These are phyloP conservation scores for Sakesphorus luctuosus DNA, from an alignment of 2,113 vertebrate genomes.

Conservation along the genomic window DNA sequence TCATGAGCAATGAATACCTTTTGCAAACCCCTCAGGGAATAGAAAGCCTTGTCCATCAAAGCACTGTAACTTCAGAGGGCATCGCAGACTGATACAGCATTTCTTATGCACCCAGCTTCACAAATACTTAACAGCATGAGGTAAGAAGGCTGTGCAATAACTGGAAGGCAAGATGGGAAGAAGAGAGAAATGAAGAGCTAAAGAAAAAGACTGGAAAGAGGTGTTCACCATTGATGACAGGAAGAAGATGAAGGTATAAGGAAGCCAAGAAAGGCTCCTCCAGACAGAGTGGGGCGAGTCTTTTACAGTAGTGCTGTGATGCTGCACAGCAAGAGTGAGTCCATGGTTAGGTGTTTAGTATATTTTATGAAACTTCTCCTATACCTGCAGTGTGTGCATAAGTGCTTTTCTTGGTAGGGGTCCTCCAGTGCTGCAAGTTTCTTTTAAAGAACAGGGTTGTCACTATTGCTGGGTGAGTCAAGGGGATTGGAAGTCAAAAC, in stretches of 20 bases:
- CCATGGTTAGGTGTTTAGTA: neutral
- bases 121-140: accelerated
- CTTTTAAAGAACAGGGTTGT: neutral
- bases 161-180: neutral
- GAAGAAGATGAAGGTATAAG: neutral
- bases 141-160: neutral
- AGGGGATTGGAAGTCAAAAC: neutral
- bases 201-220: neutral
- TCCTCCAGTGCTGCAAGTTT: neutral
- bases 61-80: neutral
- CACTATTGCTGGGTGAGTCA: neutral
- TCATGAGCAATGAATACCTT: neutral
- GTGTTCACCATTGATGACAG: neutral
- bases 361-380: neutral
- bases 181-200: neutral
- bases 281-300: neutral
- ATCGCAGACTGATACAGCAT: too few species aligned
- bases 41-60: neutral
- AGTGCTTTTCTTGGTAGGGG: neutral
- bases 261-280: neutral
- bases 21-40: neutral
- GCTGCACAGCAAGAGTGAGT: neutral
- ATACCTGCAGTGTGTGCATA: accelerated
- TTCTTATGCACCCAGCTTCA: neutral
- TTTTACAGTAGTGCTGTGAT: neutral